Conservation (phyloP, 2,797 vertebrate genomes). For the Lacerta agilis region DNA sequence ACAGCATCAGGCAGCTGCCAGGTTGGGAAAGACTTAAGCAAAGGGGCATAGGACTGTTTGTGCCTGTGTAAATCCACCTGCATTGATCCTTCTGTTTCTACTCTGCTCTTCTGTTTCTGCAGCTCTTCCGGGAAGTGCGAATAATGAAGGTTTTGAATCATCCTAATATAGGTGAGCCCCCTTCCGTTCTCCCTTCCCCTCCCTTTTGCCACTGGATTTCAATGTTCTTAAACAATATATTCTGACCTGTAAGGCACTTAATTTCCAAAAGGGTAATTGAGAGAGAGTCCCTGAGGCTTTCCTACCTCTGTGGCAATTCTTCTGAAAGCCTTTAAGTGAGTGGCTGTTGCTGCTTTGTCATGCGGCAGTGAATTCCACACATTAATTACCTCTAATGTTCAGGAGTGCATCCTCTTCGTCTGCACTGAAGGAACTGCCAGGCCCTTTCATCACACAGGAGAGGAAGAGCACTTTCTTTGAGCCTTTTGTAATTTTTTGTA, state of each 20-base stretch:
- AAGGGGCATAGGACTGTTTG: too few relatives aligned
- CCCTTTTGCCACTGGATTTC: fast-evolving
- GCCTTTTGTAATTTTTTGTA: neutral
- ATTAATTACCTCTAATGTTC: neutral
- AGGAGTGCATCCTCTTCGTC: neutral
- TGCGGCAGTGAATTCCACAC: neutral
- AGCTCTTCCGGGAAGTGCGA: conserved; percentile 95
- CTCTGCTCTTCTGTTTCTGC: conserved; percentile 38
- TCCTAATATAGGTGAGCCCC: conserved; percentile 92
- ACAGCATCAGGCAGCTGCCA: too few relatives aligned
- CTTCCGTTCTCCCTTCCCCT: too few relatives aligned
- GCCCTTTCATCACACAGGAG: neutral
- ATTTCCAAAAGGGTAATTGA: neutral
- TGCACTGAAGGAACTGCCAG: too few relatives aligned
- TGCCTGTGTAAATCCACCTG: neutral
- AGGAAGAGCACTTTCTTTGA: neutral
- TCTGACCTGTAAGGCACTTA: neutral
- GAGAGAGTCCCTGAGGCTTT: neutral
- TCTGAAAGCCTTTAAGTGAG: neutral
- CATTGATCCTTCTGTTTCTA: neutral
- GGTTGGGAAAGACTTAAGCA: too few relatives aligned
- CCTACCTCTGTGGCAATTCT: neutral
- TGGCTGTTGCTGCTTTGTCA: neutral
- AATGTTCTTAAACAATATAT: too few relatives aligned
- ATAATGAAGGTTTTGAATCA: conserved; percentile 98